These are phyloP conservation scores for Synaphobranchus kaupii DNA, from an alignment of 2,797 vertebrate species.

Conservation along the genomic window DNA sequence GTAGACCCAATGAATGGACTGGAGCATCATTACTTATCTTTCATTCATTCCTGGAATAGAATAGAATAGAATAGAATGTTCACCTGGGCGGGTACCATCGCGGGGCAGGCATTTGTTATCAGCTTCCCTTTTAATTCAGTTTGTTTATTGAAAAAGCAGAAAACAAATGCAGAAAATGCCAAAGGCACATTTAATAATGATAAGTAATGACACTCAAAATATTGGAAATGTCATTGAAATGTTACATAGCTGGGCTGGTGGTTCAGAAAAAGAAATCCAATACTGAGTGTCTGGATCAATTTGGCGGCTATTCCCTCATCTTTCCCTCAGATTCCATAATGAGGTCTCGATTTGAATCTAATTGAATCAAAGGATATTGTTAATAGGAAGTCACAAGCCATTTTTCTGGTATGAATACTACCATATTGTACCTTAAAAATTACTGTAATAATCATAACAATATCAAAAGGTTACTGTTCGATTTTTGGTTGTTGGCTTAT, in stretches of 20 bases:
- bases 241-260: constrained; percentile 38
- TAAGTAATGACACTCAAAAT: constrained; percentile 69
- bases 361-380: constrained; percentile 77
- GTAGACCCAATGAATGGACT: not conserved
- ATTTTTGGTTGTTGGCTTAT: not conserved
- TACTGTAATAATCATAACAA: not conserved
- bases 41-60: not conserved
- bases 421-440: not conserved
- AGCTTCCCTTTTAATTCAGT: constrained; percentile 12
- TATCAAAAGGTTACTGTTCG: not conserved
- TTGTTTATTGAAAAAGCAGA: constrained; percentile 67
- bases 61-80: not conserved
- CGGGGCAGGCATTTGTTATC: constrained; percentile 17
- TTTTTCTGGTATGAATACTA: not conserved
- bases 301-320: constrained; percentile 75
- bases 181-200: constrained; percentile 73
- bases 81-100: constrained; percentile 21
- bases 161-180: constrained; percentile 77
- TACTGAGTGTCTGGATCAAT: constrained; percentile 77
- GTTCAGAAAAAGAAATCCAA: constrained; percentile 67
- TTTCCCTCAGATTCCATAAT: constrained; percentile 69
- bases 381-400: constrained; percentile 59
- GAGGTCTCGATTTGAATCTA: constrained; percentile 72
- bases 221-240: constrained; percentile 71
- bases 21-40: not conserved